Evolutionary conservation across 2,113 vertebrate genomes (phyloP).

Genomic region (Thunnus thynnus): DNA sequence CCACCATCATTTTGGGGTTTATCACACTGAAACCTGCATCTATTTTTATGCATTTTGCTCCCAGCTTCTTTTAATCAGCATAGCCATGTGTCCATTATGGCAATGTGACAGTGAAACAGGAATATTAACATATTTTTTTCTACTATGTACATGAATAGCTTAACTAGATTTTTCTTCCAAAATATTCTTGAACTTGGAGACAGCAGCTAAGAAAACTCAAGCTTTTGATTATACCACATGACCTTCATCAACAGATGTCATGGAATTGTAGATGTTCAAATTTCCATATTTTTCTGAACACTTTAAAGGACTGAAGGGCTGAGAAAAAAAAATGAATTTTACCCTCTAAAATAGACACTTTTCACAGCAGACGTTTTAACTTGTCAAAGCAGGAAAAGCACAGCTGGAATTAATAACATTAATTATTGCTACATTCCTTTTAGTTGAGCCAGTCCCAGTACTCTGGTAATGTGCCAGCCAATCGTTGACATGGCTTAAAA

Average conservation of each 20-base stretch:
- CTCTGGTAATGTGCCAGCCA: too few relatives aligned
- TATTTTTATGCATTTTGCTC: constrained; percentile 52
- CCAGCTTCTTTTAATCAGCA: constrained; percentile 51
- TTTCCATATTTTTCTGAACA: neutral
- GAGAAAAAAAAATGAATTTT: neutral
- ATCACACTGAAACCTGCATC: constrained; percentile 30
- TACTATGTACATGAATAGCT: constrained; percentile 19
- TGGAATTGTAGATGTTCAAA: neutral
- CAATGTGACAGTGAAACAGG: constrained; percentile 31
- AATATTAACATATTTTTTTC: constrained; percentile 19
- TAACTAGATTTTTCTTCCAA: constrained; percentile 20
- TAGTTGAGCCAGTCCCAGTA: too few relatives aligned
- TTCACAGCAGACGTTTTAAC: too few relatives aligned
- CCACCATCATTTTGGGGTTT: constrained; percentile 27
- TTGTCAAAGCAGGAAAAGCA: too few relatives aligned
- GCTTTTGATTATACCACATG: neutral
- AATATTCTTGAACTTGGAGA: constrained; percentile 5
- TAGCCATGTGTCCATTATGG: constrained; percentile 49
- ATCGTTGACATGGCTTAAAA: too few relatives aligned
- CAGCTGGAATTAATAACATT: too few relatives aligned
- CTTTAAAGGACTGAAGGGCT: neutral
- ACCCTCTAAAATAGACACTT: neutral
- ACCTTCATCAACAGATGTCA: neutral
- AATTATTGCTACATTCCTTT: too few relatives aligned
- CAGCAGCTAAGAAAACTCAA: neutral